phyloP scores from a whole-genome alignment of 2,888 invertebrate genomes.

The Epinotia demarniana region DNA sequence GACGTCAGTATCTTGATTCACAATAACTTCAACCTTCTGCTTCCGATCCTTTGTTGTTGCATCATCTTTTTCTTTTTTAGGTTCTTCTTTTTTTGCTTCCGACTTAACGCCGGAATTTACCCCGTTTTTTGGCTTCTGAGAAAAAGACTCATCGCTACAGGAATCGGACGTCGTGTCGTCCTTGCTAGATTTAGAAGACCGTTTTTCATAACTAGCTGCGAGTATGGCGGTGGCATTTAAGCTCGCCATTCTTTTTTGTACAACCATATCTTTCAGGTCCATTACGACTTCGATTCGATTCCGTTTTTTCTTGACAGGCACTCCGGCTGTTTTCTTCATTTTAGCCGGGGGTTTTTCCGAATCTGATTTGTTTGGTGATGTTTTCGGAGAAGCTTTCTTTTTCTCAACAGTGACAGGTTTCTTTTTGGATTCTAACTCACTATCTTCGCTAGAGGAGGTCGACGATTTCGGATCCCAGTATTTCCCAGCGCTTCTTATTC shows the following conservation, averaged over 20 bases:
- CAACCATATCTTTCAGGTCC: conserved; percentile 94
- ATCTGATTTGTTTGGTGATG: conserved; percentile 74
- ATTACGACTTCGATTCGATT: conserved; percentile 87
- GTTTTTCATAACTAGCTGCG: conserved; percentile 94
- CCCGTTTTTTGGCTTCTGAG: conserved; percentile 82
- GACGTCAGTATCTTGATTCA: conserved; percentile 94
- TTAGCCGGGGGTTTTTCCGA: conserved; percentile 79
- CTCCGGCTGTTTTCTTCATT: conserved; percentile 75
- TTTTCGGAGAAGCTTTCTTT: conserved; percentile 72
- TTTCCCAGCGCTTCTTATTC: conserved; percentile 90
- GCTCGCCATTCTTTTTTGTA: conserved; percentile 95
- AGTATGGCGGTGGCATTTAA: conserved; percentile 95
- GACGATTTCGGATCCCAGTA: conserved; percentile 93
- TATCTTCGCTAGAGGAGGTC: conserved; percentile 85
- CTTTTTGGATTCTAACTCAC: conserved; percentile 77
- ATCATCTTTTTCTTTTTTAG: conserved; percentile 76
- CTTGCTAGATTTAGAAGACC: conserved; percentile 84
- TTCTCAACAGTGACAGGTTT: conserved; percentile 66
- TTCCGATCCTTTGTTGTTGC: conserved; percentile 66
- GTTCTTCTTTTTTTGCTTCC: conserved; percentile 78
- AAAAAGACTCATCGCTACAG: conserved; percentile 81
- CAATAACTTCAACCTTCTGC: conserved; percentile 90
- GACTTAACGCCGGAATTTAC: conserved; percentile 83
- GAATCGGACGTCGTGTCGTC: conserved; percentile 85
- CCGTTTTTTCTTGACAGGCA: conserved; percentile 82